Base-by-base conservation (phyloP, 2,888 invertebrate genomes). In the Notocelia uddmanniana region DNA sequence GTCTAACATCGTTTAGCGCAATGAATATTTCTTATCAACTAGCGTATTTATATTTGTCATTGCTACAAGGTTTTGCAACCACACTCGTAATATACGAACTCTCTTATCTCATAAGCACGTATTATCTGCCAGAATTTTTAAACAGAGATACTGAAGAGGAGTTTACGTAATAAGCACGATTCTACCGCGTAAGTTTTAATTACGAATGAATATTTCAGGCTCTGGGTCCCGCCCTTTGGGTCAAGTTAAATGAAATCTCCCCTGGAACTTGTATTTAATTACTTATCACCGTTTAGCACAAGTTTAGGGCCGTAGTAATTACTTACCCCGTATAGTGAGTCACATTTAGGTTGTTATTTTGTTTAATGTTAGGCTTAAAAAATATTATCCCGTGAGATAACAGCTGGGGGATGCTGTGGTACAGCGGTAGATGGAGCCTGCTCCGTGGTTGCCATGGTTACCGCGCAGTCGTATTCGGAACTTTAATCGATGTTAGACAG, bases 381-480 rank as follows among this genome's bases (percentile, higher is more conserved):
- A 68, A 66, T 60, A 59, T 58, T 55, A 54, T 54, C 21, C 21
- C 5, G 66, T 60, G 50, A 50, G 74, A 76, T 76, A 77, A 81
- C 81, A 85, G 85, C 83, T 81, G 83, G 76, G 64, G 83, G 90
- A 91, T 85, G 89, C 89, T 93, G 89, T 54, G 71, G 74, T 74
- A 71, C 74, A 76, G 78, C 81, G 75, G 74, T 78, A 85, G 85
- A 85, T 86, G 88, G 85, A 85, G 86, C 79, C 77, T 78, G 76
- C 81, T 89, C 91, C 83, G 80, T 31, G 54, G 86, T 86, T 83
- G 77, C 78, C 80, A 80, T 81, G 82, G 82, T 70, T 76, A 89
- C 84, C 76, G 87, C 93, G 92, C 93, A 92, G 78, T 85, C 92
- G 93, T 84, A 67, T n/a, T 73, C 26, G 23, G 41, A 64, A 73